A percentile compares a stretch with the other conserved stretches of the same genome.
Evolutionary conservation across 2,113 vertebrate species (phyloP).

Genomic region (Phycodurus eques): DNA sequence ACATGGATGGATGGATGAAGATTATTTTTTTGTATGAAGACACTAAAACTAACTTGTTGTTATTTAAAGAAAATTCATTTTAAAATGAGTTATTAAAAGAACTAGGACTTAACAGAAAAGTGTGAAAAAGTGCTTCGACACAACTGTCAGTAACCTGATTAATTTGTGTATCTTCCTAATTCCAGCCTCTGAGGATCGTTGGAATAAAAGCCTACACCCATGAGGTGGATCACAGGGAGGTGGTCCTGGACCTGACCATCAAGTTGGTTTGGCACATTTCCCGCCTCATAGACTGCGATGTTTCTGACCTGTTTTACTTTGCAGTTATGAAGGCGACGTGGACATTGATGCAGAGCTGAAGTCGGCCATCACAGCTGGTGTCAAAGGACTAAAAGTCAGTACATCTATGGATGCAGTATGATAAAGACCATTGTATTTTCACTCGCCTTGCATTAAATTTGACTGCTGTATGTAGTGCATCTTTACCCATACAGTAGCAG

Average conservation of each 20-base stretch:
- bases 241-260: constrained; percentile 87
- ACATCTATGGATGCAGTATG: not conserved
- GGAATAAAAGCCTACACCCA: constrained; percentile 85
- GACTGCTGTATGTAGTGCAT: not conserved
- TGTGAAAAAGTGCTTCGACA: not conserved
- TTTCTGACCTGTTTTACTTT: constrained; percentile 6
- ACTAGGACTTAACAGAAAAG: no score
- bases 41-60: no score
- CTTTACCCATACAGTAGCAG: no score
- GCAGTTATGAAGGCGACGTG: constrained; percentile 87
- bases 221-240: constrained; percentile 80
- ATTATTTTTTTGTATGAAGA: no score
- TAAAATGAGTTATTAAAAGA: not conserved
- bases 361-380: constrained; percentile 80
- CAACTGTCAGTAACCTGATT: not conserved
- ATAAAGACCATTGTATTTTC: not conserved
- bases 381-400: constrained; percentile 87
- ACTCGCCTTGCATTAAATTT: not conserved
- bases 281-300: not conserved
- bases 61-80: no score
- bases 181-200: constrained; percentile 85
- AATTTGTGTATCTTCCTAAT: constrained; percentile 10
- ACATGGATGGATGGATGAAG: no score
- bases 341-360: constrained; percentile 87
- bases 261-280: constrained; percentile 64